A percentile compares a stretch with the other conserved stretches of the same genome.
Evolutionary conservation across 2,797 vertebrate genomes (phyloP).

Genomic region (Odontamblyopus rebecca): DNA sequence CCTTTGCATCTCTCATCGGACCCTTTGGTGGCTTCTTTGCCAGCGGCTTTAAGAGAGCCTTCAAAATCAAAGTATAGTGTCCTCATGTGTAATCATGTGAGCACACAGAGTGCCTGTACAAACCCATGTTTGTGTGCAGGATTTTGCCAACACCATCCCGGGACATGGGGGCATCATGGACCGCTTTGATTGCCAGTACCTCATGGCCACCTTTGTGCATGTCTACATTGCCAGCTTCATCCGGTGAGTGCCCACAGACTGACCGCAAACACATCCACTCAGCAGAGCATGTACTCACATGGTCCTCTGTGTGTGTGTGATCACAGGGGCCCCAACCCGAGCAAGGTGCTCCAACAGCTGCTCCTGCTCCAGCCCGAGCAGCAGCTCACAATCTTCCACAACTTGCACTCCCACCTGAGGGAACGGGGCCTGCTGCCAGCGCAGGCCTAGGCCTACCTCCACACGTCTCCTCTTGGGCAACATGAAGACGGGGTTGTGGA

Average conservation of each 20-base stretch:
- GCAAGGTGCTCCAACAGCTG: slow-evolving; percentile 92
- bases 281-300: neutral
- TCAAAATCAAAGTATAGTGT: slow-evolving; percentile 92
- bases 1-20: slow-evolving; percentile 93
- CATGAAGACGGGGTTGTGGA: neutral
- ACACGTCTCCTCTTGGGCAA: neutral
- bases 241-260: slow-evolving; percentile 75
- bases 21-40: slow-evolving; percentile 98
- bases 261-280: neutral
- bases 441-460: slow-evolving; percentile 55
- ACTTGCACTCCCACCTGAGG: slow-evolving; percentile 84
- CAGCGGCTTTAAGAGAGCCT: slow-evolving; percentile 97
- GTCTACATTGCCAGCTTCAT: slow-evolving; percentile 99
- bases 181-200: slow-evolving; percentile 97
- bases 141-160: slow-evolving; percentile 97
- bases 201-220: slow-evolving; percentile 99
- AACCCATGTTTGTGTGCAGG: slow-evolving; percentile 70
- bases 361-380: slow-evolving; percentile 92
- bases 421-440: slow-evolving; percentile 85
- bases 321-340: slow-evolving; percentile 92
- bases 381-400: slow-evolving; percentile 90
- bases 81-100: neutral
- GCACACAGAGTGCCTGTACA: neutral
- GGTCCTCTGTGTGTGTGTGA: slow-evolving; percentile 52
- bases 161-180: slow-evolving; percentile 99